These are phyloP conservation scores for Lycopodina hypogea DNA, from an alignment of 37 sponge, comb jelly and placozoan species.

Conservation along the genomic window DNA sequence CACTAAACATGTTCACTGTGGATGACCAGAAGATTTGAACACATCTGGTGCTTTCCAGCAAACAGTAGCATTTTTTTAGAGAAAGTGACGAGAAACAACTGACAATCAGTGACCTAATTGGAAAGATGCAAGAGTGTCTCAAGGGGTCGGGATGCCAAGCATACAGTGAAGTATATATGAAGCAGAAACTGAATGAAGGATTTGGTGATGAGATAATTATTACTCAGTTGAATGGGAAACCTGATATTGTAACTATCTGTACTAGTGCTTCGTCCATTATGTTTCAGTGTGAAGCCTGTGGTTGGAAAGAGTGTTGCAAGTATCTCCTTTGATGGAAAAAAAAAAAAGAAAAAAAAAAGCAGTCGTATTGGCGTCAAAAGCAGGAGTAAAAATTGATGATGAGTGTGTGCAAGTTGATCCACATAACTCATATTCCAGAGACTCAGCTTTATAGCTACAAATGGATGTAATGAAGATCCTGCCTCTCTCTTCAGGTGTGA, in stretches of 20 bases:
- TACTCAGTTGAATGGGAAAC: not conserved
- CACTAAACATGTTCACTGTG: not conserved
- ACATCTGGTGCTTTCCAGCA: not conserved
- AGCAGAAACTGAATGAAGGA: not conserved
- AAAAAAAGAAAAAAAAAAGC: no score
- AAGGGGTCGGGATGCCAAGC: not conserved
- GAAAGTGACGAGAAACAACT: not conserved
- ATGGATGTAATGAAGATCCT: no score
- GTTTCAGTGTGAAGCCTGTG: no score
- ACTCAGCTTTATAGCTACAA: no score
- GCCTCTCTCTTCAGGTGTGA: no score
- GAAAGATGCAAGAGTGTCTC: not conserved
- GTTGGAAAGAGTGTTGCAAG: no score
- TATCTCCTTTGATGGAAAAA: no score
- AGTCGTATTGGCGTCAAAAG: no score
- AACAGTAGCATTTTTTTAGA: not conserved
- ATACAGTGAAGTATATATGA: not conserved
- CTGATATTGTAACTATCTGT: not conserved
- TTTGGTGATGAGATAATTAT: conserved; percentile 1
- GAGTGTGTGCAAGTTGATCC: no score
- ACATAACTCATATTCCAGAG: no score
- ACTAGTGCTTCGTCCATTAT: not conserved
- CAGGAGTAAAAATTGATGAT: no score
- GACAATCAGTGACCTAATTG: not conserved
- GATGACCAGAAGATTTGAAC: not conserved